Conservation (phyloP, 1,140 invertebrate species). For the Trichoplusia ni region DNA sequence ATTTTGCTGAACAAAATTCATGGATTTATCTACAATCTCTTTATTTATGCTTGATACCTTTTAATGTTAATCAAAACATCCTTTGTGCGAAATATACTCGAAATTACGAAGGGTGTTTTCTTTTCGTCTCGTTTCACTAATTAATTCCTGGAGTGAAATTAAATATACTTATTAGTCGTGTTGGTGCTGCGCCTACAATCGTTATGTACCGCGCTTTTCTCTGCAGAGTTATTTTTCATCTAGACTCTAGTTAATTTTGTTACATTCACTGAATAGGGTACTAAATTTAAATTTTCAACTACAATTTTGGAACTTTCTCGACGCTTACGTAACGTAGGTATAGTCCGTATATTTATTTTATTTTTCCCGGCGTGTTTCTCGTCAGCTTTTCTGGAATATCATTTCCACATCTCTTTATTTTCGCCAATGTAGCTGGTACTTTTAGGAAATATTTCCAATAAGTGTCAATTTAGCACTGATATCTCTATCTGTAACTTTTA, state of each 20-base stretch:
- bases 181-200: conserved; percentile 3
- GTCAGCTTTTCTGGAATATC: background rate
- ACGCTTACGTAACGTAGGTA: background rate
- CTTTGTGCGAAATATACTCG: conserved; percentile 21
- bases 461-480: conserved; percentile 11
- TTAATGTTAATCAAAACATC: conserved; percentile 26
- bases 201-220: background rate
- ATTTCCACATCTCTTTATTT: background rate
- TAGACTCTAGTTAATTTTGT: background rate
- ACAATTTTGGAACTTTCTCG: background rate
- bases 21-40: conserved; percentile 20
- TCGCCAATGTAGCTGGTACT: background rate
- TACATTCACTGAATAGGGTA: background rate
- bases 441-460: conserved; percentile 1
- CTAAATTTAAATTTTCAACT: background rate
- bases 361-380: background rate
- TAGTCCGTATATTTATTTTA: background rate
- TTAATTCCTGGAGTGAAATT: conserved; percentile 28
- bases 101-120: conserved; percentile 30
- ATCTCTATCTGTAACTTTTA: conserved; percentile 2
- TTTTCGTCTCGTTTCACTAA: conserved; percentile 23
- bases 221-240: conserved; percentile 1
- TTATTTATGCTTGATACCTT: conserved; percentile 12
- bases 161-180: conserved; percentile 22
- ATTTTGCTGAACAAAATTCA: background rate